Evolutionary conservation across 1,140 invertebrate genomes (phyloP).

Genomic region (Aricia agestis): DNA sequence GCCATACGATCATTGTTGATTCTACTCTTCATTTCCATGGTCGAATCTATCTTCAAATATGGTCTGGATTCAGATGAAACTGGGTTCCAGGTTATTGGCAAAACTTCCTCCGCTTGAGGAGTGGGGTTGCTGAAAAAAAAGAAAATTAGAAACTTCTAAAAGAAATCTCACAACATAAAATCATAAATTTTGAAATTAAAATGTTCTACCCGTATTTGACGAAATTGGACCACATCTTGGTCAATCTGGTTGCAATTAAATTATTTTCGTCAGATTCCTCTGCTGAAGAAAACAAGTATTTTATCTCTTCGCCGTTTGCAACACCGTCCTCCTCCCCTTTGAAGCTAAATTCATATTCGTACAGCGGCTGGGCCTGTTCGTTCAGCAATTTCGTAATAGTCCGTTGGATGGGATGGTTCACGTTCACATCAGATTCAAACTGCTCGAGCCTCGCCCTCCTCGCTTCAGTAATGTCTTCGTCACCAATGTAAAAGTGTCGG

Average conservation of each 20-base stretch:
- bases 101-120: conserved; percentile 38
- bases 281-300: conserved; percentile 44
- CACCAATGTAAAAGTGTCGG: conserved; percentile 59
- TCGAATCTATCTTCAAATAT: conserved; percentile 49
- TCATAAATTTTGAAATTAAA: no score
- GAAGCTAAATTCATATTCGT: conserved; percentile 59
- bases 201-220: conserved; percentile 56
- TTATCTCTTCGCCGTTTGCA: conserved; percentile 46
- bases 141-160: conserved; percentile 16
- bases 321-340: conserved; percentile 37
- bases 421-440: conserved; percentile 57
- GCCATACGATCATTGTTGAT: conserved; percentile 55
- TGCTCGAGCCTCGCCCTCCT: conserved; percentile 38
- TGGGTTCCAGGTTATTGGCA: conserved; percentile 48
- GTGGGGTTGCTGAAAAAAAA: conserved; percentile 58
- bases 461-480: conserved; percentile 42
- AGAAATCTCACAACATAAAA: no score
- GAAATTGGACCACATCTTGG: conserved; percentile 58
- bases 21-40: conserved; percentile 43
- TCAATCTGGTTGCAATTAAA: conserved; percentile 40
- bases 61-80: conserved; percentile 42
- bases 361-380: conserved; percentile 53
- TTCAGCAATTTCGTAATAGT: conserved; percentile 44
- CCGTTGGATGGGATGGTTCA: conserved; percentile 54
- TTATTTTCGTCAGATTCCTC: conserved; percentile 37